Evolutionary conservation across 2,797 vertebrate genomes (phyloP), one percentile per base, ranked within the genome.

Genomic region (Hozukius guyotensis): DNA sequence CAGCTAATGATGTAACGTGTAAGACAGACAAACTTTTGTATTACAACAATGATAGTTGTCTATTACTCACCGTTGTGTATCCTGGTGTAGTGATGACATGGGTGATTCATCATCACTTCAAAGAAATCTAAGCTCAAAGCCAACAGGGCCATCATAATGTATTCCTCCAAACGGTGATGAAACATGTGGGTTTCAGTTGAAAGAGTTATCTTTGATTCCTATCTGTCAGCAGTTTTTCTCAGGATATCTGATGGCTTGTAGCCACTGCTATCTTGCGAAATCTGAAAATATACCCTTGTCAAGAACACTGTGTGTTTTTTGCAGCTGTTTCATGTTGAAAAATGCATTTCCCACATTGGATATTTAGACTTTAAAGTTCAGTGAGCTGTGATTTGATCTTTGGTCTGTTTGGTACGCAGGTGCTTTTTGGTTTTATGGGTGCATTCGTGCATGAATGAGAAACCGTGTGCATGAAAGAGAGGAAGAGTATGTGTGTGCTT

Each of bases 171-270:
- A 42, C 62, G 42, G 12, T 80, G 74, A 75, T 75, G 65, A 71
- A 76, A 72, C 38, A 8, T 68, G 22, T 3, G 31, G 29, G 27
- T 42, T 63, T 82, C 32, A 55, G 4, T 20, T 32, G 24, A 62
- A 72, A 32, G 36, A 22, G 36, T 29, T 34, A 20, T 61, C 53
- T 84, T 14, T 59, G 32, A 61, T 67, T 81, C 24, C 2, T 22
- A 29, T 78, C 55, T 76, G 42, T n/a, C 4, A 4, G 24, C 57
- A 46, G 22, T 13, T 71, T 69, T 60, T 83, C 59, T 73, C 42
- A 52, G 42, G 36, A 10, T 69, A 34, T 69, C 67, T 1, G 27
- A 55, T 77, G 11, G 75, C 55, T 53, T 27, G 12, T 34, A 71
- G 29, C 32, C 52, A 3, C 22, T 31, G 8, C 2, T 52, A 25